Conservation (phyloP, 2,888 invertebrate species). For the Rambutsinella grinnellia region DNA sequence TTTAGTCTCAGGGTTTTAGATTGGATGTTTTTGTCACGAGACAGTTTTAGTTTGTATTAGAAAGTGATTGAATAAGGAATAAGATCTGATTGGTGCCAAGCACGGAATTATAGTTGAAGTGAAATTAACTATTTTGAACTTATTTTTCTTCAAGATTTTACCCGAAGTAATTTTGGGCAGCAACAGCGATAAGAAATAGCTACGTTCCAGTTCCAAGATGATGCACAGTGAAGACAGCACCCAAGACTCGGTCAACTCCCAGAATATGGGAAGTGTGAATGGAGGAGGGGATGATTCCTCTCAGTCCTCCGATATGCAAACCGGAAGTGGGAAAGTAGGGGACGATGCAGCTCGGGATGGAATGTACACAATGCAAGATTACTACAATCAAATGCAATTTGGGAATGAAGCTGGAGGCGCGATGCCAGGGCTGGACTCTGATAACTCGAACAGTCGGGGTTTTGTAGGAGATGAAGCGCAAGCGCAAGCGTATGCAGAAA, state of each 20-base stretch:
- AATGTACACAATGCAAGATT: conserved; percentile 44
- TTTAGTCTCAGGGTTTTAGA: too few species aligned
- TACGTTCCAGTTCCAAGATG: conserved; percentile 21
- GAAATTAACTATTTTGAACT: too few species aligned
- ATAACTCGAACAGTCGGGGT: conserved; percentile 40
- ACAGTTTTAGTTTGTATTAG: too few species aligned
- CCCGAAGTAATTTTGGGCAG: too few species aligned
- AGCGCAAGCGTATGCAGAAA: conserved; percentile 39
- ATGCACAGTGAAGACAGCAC: conserved; percentile 52
- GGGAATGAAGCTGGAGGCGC: conserved; percentile 16
- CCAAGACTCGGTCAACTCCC: conserved; percentile 41
- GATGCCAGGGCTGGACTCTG: conserved; percentile 28
- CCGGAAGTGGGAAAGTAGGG: conserved; percentile 20
- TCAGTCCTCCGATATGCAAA: conserved; percentile 9
- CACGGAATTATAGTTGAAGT: too few species aligned
- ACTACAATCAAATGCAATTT: conserved; percentile 47
- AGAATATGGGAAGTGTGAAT: conserved; percentile 40
- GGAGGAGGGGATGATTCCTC: conserved; percentile 39
- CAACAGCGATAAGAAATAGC: too few species aligned
- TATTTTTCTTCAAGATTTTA: too few species aligned
- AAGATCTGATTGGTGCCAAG: too few species aligned
- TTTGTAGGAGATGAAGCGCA: conserved; percentile 25
- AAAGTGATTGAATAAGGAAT: too few species aligned
- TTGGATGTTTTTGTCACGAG: too few species aligned
- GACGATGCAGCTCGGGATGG: conserved; percentile 35